Evolutionary conservation across 30 jellyfish, hydroid and myxozoan genomes (phyloP).

Genomic region (Calvadosia cruxmelitensis): DNA sequence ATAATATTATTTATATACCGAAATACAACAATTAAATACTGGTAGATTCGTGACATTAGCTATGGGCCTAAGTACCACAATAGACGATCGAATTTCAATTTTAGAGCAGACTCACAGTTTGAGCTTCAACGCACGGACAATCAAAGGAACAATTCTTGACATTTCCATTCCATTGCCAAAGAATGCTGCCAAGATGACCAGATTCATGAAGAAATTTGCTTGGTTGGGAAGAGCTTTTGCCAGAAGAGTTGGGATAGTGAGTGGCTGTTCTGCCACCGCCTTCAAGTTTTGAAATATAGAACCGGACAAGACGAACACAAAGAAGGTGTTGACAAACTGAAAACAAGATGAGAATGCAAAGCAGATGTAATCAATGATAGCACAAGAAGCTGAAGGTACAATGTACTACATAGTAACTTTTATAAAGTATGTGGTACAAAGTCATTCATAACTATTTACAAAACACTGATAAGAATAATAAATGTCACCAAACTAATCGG

Average conservation of each 20-base stretch:
- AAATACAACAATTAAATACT: neutral
- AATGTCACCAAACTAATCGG: too few relatives aligned
- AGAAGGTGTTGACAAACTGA: conserved; percentile 83
- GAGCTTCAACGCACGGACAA: conserved; percentile 7
- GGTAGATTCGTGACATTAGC: too few relatives aligned
- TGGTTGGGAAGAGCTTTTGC: conserved; percentile 82
- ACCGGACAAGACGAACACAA: conserved; percentile 76
- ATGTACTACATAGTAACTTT: too few relatives aligned
- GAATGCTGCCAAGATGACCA: conserved; percentile 50
- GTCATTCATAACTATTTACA: too few relatives aligned
- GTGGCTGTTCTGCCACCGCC: conserved; percentile 37
- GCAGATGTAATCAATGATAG: neutral
- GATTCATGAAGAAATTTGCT: conserved; percentile 66
- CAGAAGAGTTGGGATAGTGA: conserved; percentile 32
- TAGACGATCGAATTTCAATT: too few relatives aligned
- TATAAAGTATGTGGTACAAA: too few relatives aligned
- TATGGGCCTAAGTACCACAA: too few relatives aligned
- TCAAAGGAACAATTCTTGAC: conserved; percentile 38
- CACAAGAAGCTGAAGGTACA: neutral
- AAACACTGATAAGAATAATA: too few relatives aligned
- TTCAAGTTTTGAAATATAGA: conserved; percentile 45
- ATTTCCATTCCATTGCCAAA: conserved; percentile 65
- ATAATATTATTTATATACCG: too few relatives aligned
- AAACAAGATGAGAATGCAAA: conserved; percentile 7
- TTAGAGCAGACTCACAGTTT: conserved; percentile 19